Conservation (phyloP, 2,888 invertebrate species). For the Calameuta filiformis region DNA sequence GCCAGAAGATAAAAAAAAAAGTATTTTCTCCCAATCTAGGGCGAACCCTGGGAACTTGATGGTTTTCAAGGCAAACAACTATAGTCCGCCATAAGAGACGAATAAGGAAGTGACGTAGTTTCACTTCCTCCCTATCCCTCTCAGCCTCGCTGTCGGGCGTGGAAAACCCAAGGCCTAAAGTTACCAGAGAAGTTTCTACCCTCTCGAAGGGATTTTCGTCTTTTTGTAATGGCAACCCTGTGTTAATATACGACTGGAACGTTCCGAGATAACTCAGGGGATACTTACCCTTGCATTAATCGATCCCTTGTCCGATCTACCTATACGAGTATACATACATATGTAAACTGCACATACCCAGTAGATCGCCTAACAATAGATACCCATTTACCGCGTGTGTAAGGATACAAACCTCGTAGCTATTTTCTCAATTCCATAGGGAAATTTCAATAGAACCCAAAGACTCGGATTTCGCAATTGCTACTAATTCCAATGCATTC, state of each 20-base stretch:
- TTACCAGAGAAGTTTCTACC: background rate
- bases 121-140: background rate
- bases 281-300: background rate
- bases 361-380: background rate
- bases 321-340: background rate
- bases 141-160: background rate
- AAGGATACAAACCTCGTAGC: background rate
- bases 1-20: background rate
- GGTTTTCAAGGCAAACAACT: background rate
- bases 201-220: background rate
- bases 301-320: background rate
- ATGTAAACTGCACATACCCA: background rate
- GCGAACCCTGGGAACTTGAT: background rate
- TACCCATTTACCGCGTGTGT: background rate
- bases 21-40: background rate
- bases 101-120: background rate
- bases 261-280: background rate
- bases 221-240: background rate
- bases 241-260: background rate
- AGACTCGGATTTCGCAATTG: background rate
- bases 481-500: background rate
- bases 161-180: background rate
- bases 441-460: background rate
- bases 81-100: background rate
- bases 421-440: background rate